Evolutionary conservation across 2,888 invertebrate species (phyloP), one percentile per base, ranked within the genome.

Genomic region (Spodoptera picta): DNA sequence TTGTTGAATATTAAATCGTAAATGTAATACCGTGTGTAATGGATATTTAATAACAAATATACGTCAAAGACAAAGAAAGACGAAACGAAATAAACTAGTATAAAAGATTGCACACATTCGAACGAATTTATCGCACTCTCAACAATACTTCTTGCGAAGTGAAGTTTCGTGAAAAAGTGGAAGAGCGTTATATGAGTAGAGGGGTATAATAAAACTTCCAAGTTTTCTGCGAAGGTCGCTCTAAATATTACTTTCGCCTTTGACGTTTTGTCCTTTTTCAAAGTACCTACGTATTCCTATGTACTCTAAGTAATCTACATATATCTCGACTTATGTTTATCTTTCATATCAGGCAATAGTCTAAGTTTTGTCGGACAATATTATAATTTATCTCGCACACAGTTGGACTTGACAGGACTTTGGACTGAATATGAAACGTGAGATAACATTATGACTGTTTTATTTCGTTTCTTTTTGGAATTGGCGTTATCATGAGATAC

Each of bases 181-280:
- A 59, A 65, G 14, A 24, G 56, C 49, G 45, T 46, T 61, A 47
- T 59, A 64, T 48, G 65, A 63, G 55, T 50, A 65, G 53, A 67
- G 69, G 69, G 53, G 64, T 77, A 74, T 69, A 76, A 59, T 65
- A 71, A 70, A 79, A 76, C 61, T 73, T 69, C 64, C 59, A 79
- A 82, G 79, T 80, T 82, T 65, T 56, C 56, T 59, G 27, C 49
- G 69, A 75, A 81, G 75, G 79, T 75, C 73, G 67, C 52, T 68
- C 62, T 57, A 60, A 77, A 70, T 74, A 69, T 75, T 68, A 77
- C 78, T 79, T 80, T 79, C 63, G 75, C 55, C 81, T 77, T 82
- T 77, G 77, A 75, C 63, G 62, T 69, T 69, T 46, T 74, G 51
- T 65, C 66, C 56, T 68, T 69, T 69, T 67, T 60, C 50, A 58